A percentile compares a stretch with the other conserved stretches of the same genome.
Conservation (phyloP, 2,113 vertebrate genomes). For the Stomatorhinus ivindoensis region DNA sequence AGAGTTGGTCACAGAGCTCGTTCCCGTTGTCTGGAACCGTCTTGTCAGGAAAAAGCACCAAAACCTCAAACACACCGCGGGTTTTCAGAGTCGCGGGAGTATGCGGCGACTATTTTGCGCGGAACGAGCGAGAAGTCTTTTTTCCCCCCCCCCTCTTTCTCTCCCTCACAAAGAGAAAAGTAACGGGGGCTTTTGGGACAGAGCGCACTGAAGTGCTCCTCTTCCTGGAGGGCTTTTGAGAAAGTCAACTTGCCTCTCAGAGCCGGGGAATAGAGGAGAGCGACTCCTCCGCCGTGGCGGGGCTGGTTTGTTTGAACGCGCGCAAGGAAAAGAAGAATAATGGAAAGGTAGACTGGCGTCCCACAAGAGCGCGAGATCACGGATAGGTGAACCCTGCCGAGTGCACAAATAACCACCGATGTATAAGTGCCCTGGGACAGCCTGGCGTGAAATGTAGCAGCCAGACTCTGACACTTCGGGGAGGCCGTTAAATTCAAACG, state of each 20-base stretch:
- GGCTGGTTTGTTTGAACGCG: not conserved
- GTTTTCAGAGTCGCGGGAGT: conserved; percentile 9
- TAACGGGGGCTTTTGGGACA: conserved; percentile 21
- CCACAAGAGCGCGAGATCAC: not conserved
- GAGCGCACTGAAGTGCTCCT: not conserved
- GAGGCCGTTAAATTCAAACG: not conserved
- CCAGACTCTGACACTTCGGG: not conserved
- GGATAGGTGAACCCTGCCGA: not conserved
- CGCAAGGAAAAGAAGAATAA: not conserved
- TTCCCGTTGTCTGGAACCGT: not conserved
- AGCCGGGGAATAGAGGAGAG: conserved; percentile 8
- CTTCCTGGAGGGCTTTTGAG: conserved; percentile 15
- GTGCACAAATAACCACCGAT: conserved; percentile 1
- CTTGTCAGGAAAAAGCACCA: not conserved
- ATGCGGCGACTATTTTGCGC: not conserved
- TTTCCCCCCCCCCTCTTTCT: not conserved
- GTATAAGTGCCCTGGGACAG: not conserved
- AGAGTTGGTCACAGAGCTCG: not conserved
- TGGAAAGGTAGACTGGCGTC: not conserved
- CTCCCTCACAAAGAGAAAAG: not conserved
- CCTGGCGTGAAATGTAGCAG: conserved; percentile 1
- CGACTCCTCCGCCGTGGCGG: not conserved
- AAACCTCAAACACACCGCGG: conserved; percentile 8
- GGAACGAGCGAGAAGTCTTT: not conserved
- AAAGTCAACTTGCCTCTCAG: conserved; percentile 19